A percentile compares a stretch with the other conserved stretches of the same genome.
Conservation (phyloP, 2,113 vertebrate genomes). For the Lichenostomus cassidix region DNA sequence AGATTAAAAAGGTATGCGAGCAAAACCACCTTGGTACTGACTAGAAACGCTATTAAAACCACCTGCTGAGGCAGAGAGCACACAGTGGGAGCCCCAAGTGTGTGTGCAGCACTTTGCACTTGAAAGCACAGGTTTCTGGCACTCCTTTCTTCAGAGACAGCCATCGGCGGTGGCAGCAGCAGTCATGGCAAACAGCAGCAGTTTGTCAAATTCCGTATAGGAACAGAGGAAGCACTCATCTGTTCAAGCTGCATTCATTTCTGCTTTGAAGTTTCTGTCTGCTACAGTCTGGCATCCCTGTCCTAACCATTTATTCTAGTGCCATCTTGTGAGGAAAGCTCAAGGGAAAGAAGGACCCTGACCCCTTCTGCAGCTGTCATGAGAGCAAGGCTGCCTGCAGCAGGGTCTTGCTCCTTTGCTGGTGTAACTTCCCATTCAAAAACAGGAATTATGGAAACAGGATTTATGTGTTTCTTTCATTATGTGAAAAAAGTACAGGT, state of each 20-base stretch:
- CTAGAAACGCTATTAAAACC: neutral
- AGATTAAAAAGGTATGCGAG: neutral
- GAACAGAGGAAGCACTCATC: neutral
- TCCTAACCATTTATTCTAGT: neutral
- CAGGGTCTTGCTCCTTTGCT: fast-evolving
- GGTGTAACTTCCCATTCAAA: neutral
- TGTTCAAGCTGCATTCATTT: neutral
- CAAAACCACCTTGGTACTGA: neutral
- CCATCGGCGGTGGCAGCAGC: neutral
- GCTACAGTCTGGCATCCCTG: neutral
- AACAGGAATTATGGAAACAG: too few relatives aligned
- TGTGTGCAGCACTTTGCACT: neutral
- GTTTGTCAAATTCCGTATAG: neutral
- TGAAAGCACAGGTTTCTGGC: neutral
- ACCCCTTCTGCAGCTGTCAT: neutral
- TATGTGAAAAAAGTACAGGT: neutral
- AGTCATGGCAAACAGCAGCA: neutral
- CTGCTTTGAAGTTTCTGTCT: neutral
- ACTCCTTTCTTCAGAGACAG: neutral
- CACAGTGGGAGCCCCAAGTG: neutral
- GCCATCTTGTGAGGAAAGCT: neutral
- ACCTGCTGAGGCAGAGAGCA: neutral
- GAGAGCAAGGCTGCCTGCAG: neutral
- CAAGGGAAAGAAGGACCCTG: neutral
- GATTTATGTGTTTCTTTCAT: neutral